Evolutionary conservation across 2,113 vertebrate genomes (phyloP).

Genomic region (Crotalus helleri): DNA sequence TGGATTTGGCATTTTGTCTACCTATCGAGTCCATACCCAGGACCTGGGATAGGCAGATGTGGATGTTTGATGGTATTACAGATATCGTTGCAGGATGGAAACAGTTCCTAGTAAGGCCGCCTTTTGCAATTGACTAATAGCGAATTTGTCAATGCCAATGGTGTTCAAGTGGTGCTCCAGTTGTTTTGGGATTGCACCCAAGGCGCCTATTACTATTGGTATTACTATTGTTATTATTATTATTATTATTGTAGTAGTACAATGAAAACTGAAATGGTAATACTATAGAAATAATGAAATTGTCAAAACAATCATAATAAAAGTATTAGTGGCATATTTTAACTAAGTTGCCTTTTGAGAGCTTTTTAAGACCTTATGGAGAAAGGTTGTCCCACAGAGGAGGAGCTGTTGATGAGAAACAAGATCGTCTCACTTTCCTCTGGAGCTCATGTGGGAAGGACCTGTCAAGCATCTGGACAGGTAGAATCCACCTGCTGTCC

Average conservation of each 20-base stretch:
- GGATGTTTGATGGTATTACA: no score
- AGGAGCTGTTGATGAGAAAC: not conserved
- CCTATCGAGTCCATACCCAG: no score
- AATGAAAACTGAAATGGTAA: not conserved
- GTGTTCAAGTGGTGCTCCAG: no score
- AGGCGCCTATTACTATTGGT: no score
- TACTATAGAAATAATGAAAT: not conserved
- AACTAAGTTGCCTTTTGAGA: not conserved
- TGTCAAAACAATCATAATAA: not conserved
- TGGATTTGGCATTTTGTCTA: no score
- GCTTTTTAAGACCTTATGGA: not conserved
- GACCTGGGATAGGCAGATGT: no score
- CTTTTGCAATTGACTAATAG: no score
- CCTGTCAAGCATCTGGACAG: not conserved
- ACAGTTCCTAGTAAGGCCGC: no score
- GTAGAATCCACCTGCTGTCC: not conserved
- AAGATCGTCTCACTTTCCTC: not conserved
- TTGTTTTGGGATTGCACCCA: no score
- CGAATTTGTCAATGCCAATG: no score
- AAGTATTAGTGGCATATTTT: not conserved
- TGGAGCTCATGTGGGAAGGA: not conserved
- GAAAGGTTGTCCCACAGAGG: not conserved
- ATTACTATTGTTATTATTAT: no score
- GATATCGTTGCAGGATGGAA: no score
- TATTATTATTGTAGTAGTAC: not conserved